Evolutionary conservation across 2,797 vertebrate genomes (phyloP), one percentile per base, ranked within the genome.

Genomic region (Ptychadena robeensis): DNA sequence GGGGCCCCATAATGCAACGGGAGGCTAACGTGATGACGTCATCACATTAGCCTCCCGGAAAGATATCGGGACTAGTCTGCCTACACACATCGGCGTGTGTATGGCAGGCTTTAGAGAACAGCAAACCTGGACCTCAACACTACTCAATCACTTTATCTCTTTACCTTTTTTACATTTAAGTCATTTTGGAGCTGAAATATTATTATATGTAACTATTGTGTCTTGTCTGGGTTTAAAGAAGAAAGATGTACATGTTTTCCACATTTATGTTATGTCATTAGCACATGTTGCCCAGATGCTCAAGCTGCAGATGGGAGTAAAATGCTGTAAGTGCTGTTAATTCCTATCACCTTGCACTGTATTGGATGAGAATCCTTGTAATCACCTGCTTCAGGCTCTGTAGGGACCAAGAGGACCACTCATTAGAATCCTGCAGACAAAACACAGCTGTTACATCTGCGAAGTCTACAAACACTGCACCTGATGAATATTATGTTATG

Each of bases 391-490:
- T n/a, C 66, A 72, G 63, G 34, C 40, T 61, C 80, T 74, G 66
- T 65, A 31, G 32, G 80, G 81, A 83, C 74, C 67, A 61, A 28
- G 74, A n/a, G 73, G 34, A 72, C 73, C 40, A 22, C 31, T 83
- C 53, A 61, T 82, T 82, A 78, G 67, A 64, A 61, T 53, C 28
- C 44, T 67, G 40, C 76, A 83, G 82, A 83, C 69, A 83, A 75
- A 83, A 83, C 76, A 79, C 74, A 83, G 68, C 82, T 83, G 82
- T 40, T 83, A n/a, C 67, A 73, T 72, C 65, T 79, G 59, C 65
- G 75, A 73, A 83, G 68, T 79, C 63, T 63, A 73, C 69, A 79
- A 79, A 83, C 64, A 83, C 31, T 79, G 76, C 82, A 79, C 82
- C 76, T 83, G 68, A 79, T 79, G 76, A 73, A 73, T 78, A 72